Conservation (phyloP, 2,797 vertebrate genomes). For the Mormyrus hasselquistii region DNA sequence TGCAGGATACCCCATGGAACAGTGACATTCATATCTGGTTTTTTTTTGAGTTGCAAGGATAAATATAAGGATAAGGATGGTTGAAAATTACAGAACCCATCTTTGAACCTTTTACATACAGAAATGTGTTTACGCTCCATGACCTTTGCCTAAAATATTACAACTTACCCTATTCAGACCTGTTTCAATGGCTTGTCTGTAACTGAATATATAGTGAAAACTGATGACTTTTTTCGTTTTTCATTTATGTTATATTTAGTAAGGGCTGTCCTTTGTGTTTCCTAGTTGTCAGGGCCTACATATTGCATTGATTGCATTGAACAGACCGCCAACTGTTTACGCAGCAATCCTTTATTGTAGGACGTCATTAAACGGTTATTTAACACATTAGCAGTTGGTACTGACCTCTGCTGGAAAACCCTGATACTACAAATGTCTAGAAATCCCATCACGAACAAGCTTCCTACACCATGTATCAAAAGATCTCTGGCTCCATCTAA, state of each 20-base stretch:
- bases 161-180: background rate
- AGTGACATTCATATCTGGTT: background rate
- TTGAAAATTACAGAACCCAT: background rate
- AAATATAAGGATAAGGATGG: too few relatives aligned
- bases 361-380: background rate
- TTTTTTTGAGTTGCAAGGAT: background rate
- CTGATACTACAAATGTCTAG: background rate
- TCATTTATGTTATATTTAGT: background rate
- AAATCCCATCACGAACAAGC: background rate
- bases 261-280: background rate
- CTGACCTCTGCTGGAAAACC: background rate
- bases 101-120: background rate
- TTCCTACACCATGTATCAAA: background rate
- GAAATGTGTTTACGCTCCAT: background rate
- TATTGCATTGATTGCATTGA: background rate
- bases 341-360: background rate
- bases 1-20: background rate
- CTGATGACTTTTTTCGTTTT: background rate
- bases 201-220: background rate
- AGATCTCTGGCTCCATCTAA: conserved; percentile 5
- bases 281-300: background rate
- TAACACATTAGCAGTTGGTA: background rate
- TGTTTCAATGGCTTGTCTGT: background rate
- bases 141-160: background rate
- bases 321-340: background rate